Evolutionary conservation across 1,140 invertebrate genomes (phyloP), one percentile per base, ranked within the genome.

Genomic region (Drosophila sp.): DNA sequence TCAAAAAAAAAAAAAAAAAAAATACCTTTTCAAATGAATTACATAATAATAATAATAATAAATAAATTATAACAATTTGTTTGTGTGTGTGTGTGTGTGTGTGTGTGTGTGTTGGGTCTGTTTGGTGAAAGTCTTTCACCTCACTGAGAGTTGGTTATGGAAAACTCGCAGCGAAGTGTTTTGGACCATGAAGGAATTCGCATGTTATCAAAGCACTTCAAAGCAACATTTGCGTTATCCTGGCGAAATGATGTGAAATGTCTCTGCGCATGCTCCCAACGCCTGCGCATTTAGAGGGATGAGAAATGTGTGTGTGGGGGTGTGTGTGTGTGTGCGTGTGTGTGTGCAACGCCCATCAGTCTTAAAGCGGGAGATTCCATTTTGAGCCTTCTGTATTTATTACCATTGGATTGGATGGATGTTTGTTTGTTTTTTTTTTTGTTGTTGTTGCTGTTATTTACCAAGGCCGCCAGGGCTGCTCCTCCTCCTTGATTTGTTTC

Each of bases 391-490:
- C 30, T 7, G 44, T 50, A 50, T 17, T 40, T 10, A 40, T 47
- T 25, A 47, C 6, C 44, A 25, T 47, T 47, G 17, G n/a, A 23
- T 50, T 10, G 25, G 7, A 27, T 25, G 41, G 44, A 33, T 6
- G 5, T 35, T 6, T 35, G 33, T 35, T 6, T 35, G 33, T 10
- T 0, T 35, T 6, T 35, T 6, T 10, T 1, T 10, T 6, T 35
- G 33, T 10, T 6, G 7, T 1, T 10, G 33, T 35, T 6, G 1
- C 7, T 35, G 33, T 35, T 17, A 8, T 91, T 95, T 94, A 96
- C 96, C 95, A 96, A 1, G 96, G 96, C 78, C 95, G 93, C 95
- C 93, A 95, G 66, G 93, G 93, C 81, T 93, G 94, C 66, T 94
- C 94, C 54, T 93, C 93, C 2, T 85, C 81, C 76, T 87, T 87